Evolutionary conservation across 2,888 invertebrate species (phyloP).

Genomic region (Urechis unicinctus): DNA sequence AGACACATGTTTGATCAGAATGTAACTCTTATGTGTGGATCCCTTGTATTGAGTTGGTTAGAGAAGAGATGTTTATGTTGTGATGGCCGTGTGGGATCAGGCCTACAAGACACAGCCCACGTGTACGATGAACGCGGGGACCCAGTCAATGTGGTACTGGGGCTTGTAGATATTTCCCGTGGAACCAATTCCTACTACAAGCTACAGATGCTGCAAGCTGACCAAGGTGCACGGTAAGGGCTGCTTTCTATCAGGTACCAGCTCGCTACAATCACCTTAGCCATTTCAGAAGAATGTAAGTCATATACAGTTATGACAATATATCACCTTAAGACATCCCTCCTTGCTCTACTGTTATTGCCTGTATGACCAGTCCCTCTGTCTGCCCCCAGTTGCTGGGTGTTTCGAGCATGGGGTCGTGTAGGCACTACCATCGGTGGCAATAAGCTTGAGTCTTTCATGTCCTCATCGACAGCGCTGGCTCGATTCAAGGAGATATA

Average conservation of each 20-base stretch:
- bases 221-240: slow-evolving; percentile 57
- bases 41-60: background rate
- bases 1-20: background rate
- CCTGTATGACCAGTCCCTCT: background rate
- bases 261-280: no score
- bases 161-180: slow-evolving; percentile 75
- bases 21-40: background rate
- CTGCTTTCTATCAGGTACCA: no score
- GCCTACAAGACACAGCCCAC: slow-evolving; percentile 70
- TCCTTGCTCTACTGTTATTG: background rate
- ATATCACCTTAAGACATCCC: no score
- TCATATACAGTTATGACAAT: no score
- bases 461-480: slow-evolving; percentile 45
- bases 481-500: slow-evolving; percentile 62
- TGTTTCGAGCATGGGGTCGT: slow-evolving; percentile 92
- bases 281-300: no score
- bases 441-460: slow-evolving; percentile 39
- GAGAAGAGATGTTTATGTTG: background rate
- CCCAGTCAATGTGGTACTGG: slow-evolving; percentile 70
- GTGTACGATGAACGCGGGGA: slow-evolving; percentile 57
- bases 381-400: slow-evolving; percentile 57
- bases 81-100: slow-evolving; percentile 19
- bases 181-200: slow-evolving; percentile 94
- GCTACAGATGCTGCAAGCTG: slow-evolving; percentile 77
- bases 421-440: slow-evolving; percentile 88